phyloP scores from a whole-genome alignment of 2,888 invertebrate species.

The Scelioninae gen. 1 region DNA sequence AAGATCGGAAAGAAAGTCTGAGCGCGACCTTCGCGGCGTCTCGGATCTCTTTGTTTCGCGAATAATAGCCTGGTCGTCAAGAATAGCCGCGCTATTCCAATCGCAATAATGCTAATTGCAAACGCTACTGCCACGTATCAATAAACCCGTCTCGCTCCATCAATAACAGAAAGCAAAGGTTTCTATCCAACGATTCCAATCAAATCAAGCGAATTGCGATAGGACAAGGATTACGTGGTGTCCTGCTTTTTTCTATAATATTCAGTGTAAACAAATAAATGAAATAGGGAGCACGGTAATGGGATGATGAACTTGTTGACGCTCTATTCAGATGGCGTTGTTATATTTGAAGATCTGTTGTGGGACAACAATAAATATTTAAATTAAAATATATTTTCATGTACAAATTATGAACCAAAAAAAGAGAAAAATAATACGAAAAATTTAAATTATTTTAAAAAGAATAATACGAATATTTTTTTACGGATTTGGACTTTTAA shows the following conservation, averaged over 20 bases:
- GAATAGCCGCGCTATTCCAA: constrained; percentile 57
- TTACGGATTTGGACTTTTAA: no score
- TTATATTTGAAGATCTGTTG: no score
- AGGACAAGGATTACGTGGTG: constrained; percentile 6
- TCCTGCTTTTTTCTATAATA: neutral
- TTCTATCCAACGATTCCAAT: constrained; percentile 29
- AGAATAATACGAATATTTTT: no score
- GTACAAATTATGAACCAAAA: no score
- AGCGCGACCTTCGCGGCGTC: constrained; percentile 48
- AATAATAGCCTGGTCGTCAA: constrained; percentile 49
- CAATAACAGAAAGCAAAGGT: constrained; percentile 26
- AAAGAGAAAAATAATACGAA: no score
- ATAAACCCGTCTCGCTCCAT: constrained; percentile 33
- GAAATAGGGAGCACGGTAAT: no score
- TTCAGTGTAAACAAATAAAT: no score
- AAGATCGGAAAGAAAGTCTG: constrained; percentile 43
- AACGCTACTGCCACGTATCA: constrained; percentile 34
- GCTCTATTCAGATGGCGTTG: no score
- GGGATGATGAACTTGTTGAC: no score
- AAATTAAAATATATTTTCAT: no score
- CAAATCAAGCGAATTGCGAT: constrained; percentile 16
- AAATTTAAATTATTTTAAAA: no score
- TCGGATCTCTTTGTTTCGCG: constrained; percentile 51
- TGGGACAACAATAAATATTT: no score
- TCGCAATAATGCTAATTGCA: constrained; percentile 58